Base-by-base conservation (phyloP, 2,797 vertebrate genomes). In the Coranthus polyacanthus region DNA sequence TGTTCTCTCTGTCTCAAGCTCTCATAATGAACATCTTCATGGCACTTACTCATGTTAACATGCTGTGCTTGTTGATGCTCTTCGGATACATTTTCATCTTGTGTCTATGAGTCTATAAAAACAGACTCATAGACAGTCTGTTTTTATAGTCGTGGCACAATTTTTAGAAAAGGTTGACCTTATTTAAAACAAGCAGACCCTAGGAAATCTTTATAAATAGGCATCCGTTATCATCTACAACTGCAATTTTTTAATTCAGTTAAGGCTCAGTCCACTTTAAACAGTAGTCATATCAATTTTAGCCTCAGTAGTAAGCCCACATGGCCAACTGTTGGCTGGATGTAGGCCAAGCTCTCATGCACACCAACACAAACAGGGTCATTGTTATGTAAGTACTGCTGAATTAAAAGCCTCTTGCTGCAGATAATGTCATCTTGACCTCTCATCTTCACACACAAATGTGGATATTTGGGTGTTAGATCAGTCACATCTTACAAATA, bases 271-370 rank as follows among this genome's bases (percentile, higher is more conserved):
- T 51, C 54, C 26, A 20, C 24, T 53, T 47, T 32, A 24, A 36
- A 43, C 15, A 26, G 57, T 29, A 47, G 45, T 39, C 11, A 16
- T 70, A 56, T 79, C 58, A 75, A 43, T 61, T 49, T 65, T 62
- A 36, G 55, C 55, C 54, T 64, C 68, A 54, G 62, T 37, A 29
- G 41, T 41, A 57, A 68, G 63, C 51, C 20, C 16, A 21, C 54
- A 61, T 47, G 49, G 38, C 47, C 69, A 74, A 63, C 69, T 83
- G 77, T 79, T 78, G 44, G 52, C 73, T 77, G 80, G 73, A 69
- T 38, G 10, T 20, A 72, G 50, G 55, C 83, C 75, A 65, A 79
- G 67, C 71, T 78, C 50, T 47, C 44, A 16, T 32, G 55, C 38
- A 53, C 24, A 70, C 29, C 34, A n/a, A 2, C 54, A 17, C 38